Percentiles rank a stretch among this genome's conserved stretches.
phyloP scores from a whole-genome alignment of 1,140 invertebrate species.

The Trichonephila clavata region DNA sequence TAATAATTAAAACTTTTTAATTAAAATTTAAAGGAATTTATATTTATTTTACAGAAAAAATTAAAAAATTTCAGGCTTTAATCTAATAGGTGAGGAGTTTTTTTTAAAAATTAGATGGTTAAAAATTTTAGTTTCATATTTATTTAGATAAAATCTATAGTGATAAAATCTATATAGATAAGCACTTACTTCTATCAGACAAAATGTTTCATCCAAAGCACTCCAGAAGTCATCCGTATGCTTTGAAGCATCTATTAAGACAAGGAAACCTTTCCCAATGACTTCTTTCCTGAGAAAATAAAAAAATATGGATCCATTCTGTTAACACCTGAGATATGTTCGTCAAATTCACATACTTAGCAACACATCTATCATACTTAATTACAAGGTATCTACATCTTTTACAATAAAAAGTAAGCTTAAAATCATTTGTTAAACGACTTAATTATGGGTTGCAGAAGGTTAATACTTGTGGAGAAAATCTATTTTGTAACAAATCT shows the following conservation, averaged over 20 bases:
- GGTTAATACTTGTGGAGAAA: slow-evolving; percentile 7
- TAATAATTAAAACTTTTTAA: too few species aligned
- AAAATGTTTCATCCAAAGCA: slow-evolving; percentile 79
- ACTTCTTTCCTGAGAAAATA: slow-evolving; percentile 73
- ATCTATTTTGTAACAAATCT: not conserved
- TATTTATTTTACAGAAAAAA: too few species aligned
- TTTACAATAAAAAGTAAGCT: not conserved
- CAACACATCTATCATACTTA: slow-evolving; percentile 50
- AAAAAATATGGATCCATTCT: not conserved
- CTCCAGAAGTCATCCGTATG: slow-evolving; percentile 75
- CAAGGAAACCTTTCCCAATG: slow-evolving; percentile 77
- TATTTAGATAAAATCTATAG: too few species aligned
- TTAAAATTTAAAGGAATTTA: too few species aligned
- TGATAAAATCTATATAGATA: too few species aligned
- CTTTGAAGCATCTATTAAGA: slow-evolving; percentile 79
- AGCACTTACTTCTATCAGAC: slow-evolving; percentile 79
- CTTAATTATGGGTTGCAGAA: not conserved
- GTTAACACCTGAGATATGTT: slow-evolving; percentile 9
- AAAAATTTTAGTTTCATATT: too few species aligned
- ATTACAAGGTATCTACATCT: not conserved
- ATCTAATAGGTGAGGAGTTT: too few species aligned
- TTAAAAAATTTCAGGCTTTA: too few species aligned
- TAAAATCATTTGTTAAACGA: not conserved
- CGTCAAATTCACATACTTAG: not conserved
- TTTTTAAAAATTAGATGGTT: too few species aligned